Conservation (phyloP, 1,140 invertebrate genomes). For the Parapsyche elsis region DNA sequence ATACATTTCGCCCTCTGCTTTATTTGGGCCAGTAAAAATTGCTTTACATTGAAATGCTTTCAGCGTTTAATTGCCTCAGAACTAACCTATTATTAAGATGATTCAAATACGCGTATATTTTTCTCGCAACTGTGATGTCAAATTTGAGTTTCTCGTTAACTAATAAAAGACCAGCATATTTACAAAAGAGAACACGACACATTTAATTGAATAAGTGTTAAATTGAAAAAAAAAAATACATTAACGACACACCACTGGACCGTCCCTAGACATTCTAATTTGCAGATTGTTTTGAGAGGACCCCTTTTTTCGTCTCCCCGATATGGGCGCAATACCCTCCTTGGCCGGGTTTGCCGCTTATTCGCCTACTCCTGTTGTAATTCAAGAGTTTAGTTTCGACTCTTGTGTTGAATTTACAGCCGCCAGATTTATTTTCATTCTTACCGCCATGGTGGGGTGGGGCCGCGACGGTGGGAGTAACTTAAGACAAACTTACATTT, state of each 20-base stretch:
- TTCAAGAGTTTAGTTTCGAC: constrained; percentile 55
- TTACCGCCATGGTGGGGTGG: constrained; percentile 27
- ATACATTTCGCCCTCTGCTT: neutral
- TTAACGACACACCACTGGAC: neutral
- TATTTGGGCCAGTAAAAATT: neutral
- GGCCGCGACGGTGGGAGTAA: constrained; percentile 49
- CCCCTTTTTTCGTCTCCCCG: constrained; percentile 33
- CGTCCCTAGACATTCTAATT: constrained; percentile 47
- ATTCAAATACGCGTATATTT: no score
- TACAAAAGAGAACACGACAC: no score
- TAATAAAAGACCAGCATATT: no score
- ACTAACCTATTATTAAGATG: no score
- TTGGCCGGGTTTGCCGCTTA: neutral
- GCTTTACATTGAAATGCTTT: constrained; percentile 8
- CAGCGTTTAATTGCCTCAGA: constrained; percentile 6
- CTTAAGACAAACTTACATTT: constrained; percentile 56
- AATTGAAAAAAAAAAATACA: constrained; percentile 3
- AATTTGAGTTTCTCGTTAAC: no score
- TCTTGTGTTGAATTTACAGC: constrained; percentile 56
- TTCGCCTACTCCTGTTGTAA: constrained; percentile 40
- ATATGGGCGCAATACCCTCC: constrained; percentile 16
- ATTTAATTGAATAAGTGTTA: no score
- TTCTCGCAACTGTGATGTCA: neutral
- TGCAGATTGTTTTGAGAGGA: constrained; percentile 52
- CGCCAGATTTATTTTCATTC: constrained; percentile 56